Evolutionary conservation across 92 coral and sea anemone genomes (phyloP), one percentile per base, ranked within the genome.

Genomic region (Bergia puertoricense): DNA sequence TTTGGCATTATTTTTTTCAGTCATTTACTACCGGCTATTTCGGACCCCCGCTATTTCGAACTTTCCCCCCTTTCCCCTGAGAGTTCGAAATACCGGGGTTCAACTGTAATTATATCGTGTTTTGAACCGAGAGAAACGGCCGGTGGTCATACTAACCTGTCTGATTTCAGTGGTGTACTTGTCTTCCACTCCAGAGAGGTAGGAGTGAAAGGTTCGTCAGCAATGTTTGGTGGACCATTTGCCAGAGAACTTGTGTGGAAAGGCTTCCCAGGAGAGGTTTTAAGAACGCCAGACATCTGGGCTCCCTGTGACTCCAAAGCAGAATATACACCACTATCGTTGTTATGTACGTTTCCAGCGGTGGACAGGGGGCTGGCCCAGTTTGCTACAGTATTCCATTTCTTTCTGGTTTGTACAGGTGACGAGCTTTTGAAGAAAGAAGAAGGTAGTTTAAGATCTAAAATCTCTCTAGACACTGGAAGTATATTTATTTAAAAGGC

Each of bases 251-350:
- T 38, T 9, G 16, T 22, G 39, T 18, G 36, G 22, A 73, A 41
- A 1, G 82, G 43, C 42, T 79, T 79, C 39, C 5, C n/a, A 39
- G 85, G 87, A 39, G 87, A 23, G 67, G 43, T 40, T 42, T 41
- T 57, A 40, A 22, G 74, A 20, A 22, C 48, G 9, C 72, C 74
- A 16, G 46, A 20, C 37, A 48, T 43, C 30, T 69, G 78, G 23
- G 87, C 38, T 22, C 30, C 78, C 20, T 84, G 79, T 4, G 79
- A 36, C 41, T 84, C 87, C 36, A 82, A 42, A 66, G 86, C 72
- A 30, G 87, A 84, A 2, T 40, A 67, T 4, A 71, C 87, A n/a
- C 79, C 68, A 48, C 87, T 84, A 51, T 84, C 87, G 10, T 45
- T 51, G 41, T 66, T 82, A 15, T 68, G 78, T 10, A 18, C 20